Conservation (phyloP, 2,113 vertebrate species). For the Pipra filicauda region DNA sequence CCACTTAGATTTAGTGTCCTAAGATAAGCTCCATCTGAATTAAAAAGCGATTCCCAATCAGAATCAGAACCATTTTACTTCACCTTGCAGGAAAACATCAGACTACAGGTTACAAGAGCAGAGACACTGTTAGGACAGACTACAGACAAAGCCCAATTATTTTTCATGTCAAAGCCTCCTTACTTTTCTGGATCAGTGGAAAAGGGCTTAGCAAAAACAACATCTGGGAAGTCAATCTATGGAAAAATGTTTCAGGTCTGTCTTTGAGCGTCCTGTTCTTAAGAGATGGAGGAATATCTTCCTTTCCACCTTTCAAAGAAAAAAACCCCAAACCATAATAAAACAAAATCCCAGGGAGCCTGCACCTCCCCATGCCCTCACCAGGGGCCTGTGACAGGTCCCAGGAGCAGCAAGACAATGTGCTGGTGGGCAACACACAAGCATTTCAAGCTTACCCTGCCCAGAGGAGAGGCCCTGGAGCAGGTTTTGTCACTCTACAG, state of each 20-base stretch:
- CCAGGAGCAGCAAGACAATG: not conserved
- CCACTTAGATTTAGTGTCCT: not conserved
- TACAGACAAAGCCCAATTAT: not conserved
- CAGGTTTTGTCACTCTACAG: not conserved
- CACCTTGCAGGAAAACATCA: not conserved
- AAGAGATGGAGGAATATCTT: not conserved
- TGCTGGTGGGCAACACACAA: not conserved
- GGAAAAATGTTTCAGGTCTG: not conserved
- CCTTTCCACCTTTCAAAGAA: not conserved
- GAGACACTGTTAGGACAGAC: not conserved
- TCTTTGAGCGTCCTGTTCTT: not conserved
- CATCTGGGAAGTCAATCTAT: not conserved
- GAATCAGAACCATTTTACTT: not conserved
- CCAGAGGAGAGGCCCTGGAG: not conserved
- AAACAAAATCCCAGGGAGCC: not conserved
- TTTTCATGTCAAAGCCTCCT: not conserved
- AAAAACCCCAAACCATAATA: not conserved
- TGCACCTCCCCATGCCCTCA: not conserved
- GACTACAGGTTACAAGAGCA: rapidly evolving
- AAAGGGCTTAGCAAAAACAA: not conserved
- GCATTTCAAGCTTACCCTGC: not conserved
- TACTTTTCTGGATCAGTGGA: not conserved
- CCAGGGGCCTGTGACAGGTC: not conserved
- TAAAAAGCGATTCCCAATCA: not conserved
- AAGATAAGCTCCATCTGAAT: not conserved